Percentiles rank a stretch among this genome's conserved stretches.
phyloP scores from a whole-genome alignment of 2,113 vertebrate genomes.

The Gopherus flavomarginatus region DNA sequence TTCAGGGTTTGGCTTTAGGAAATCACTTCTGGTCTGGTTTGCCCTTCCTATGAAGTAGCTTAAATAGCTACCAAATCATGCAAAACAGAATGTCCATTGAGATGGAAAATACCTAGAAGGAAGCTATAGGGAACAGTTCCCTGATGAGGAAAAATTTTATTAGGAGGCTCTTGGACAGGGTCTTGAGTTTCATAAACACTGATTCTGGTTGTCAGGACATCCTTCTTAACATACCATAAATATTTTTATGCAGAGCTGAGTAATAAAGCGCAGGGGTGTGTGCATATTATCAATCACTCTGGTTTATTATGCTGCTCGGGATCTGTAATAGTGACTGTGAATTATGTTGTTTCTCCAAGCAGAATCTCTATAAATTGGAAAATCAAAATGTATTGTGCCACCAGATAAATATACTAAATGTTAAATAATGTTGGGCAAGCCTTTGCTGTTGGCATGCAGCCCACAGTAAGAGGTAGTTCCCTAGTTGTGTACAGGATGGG shows the following conservation, averaged over 20 bases:
- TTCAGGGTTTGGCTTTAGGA: background rate
- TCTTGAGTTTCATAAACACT: constrained; percentile 71
- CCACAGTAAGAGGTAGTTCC: constrained; percentile 1
- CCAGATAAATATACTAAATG: constrained; percentile 54
- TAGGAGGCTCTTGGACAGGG: constrained; percentile 41
- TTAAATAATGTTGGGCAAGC: constrained; percentile 64
- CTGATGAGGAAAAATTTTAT: constrained; percentile 65
- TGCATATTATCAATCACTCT: constrained; percentile 48
- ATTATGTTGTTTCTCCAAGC: constrained; percentile 60
- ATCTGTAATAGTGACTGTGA: constrained; percentile 53
- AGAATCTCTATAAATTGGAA: constrained; percentile 63
- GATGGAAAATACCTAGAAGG: constrained; percentile 19
- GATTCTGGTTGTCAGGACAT: constrained; percentile 59
- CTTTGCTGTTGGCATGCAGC: constrained; percentile 24
- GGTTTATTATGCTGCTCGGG: constrained; percentile 58
- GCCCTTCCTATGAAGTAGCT: constrained; percentile 15
- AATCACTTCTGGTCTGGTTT: background rate
- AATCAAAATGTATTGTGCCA: constrained; percentile 51
- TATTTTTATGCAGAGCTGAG: constrained; percentile 53
- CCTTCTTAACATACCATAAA: constrained; percentile 66
- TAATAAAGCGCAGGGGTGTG: constrained; percentile 32
- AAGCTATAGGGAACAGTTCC: background rate
- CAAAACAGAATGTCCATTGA: constrained; percentile 36
- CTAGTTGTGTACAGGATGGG: constrained; percentile 13
- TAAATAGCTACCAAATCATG: constrained; percentile 16